phyloP scores from a whole-genome alignment of 30 jellyfish, hydroid and myxozoan species.

The Aurelia sp. region DNA sequence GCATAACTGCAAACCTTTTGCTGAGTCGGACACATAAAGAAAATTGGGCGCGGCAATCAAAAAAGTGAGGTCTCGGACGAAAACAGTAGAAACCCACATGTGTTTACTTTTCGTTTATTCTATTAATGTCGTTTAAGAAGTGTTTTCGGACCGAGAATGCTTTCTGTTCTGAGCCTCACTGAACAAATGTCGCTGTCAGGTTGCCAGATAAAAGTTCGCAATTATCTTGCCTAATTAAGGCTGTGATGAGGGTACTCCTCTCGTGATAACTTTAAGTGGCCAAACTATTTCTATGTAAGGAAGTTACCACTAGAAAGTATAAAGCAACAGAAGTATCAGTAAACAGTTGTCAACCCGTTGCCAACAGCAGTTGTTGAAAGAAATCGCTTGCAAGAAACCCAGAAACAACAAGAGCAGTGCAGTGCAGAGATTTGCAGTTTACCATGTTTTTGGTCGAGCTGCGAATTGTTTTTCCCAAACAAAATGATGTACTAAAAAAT shows the following conservation, averaged over 20 bases:
- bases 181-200: background rate
- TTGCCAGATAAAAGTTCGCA: background rate
- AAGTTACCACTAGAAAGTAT: too few relatives aligned
- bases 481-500: background rate
- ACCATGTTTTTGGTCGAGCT: background rate
- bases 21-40: background rate
- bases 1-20: constrained; percentile 3
- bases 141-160: background rate
- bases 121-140: background rate
- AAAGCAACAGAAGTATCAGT: too few relatives aligned
- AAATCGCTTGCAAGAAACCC: too few relatives aligned
- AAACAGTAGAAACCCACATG: background rate
- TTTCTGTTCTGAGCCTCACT: background rate
- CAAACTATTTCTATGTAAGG: too few relatives aligned
- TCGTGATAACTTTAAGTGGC: too few relatives aligned
- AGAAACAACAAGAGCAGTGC: too few relatives aligned
- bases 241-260: too few relatives aligned
- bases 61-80: constrained; percentile 3
- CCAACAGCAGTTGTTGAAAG: too few relatives aligned
- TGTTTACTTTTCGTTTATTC: too few relatives aligned
- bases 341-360: too few relatives aligned
- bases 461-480: background rate
- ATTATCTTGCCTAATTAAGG: background rate
- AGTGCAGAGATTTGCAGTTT: too few relatives aligned
- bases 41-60: background rate